Percentiles rank a stretch among this genome's conserved stretches.
Conservation (phyloP, 2,888 invertebrate species). For the Priocnemis perturbator region DNA sequence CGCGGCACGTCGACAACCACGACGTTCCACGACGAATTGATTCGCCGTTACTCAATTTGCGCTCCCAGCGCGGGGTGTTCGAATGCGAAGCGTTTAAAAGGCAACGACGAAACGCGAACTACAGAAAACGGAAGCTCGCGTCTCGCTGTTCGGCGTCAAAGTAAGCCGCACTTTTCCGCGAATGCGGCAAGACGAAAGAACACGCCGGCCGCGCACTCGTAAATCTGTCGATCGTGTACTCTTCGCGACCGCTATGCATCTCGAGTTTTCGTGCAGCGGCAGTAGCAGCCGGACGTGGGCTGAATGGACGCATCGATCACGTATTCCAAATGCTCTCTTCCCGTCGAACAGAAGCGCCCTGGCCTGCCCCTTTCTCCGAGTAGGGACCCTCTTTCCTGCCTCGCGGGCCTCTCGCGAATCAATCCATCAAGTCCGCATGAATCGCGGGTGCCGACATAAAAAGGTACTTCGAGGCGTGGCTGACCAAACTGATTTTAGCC, state of each 20-base stretch:
- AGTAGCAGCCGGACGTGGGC: slow-evolving; percentile 17
- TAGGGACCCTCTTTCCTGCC: slow-evolving; percentile 9
- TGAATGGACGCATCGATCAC: slow-evolving; percentile 60
- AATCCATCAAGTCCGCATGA: slow-evolving; percentile 53
- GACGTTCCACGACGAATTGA: no score
- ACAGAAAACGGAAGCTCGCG: no score
- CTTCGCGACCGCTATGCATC: slow-evolving; percentile 46
- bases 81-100: no score
- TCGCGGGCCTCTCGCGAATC: slow-evolving; percentile 35
- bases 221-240: slow-evolving; percentile 51
- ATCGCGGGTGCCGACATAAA: slow-evolving; percentile 40
- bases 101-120: no score
- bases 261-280: slow-evolving; percentile 39
- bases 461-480: slow-evolving; percentile 29
- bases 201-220: slow-evolving; percentile 29
- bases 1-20: not conserved
- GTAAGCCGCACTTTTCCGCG: not conserved
- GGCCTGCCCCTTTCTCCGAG: no score
- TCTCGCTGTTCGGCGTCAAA: no score
- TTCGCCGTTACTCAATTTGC: no score
- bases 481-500: no score
- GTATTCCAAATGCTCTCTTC: slow-evolving; percentile 37
- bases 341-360: no score
- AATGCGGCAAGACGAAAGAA: not conserved
- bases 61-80: no score